Conservation (phyloP, 2,797 vertebrate genomes). For the Cynopterus sphinx region DNA sequence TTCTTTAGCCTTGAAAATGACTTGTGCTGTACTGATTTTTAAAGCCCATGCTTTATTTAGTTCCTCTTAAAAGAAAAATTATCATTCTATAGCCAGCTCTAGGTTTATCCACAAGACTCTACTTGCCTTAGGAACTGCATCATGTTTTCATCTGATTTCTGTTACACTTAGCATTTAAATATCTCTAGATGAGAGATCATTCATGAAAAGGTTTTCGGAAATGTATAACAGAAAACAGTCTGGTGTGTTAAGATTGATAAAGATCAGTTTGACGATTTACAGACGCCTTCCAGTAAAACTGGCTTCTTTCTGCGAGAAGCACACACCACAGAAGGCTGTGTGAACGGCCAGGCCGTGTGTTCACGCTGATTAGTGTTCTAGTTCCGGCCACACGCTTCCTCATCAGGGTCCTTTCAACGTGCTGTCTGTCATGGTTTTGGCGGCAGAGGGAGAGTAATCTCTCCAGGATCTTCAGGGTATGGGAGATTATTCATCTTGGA, state of each 20-base stretch:
- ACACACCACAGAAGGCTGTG: rapidly evolving
- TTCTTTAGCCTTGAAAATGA: slow-evolving; percentile 67
- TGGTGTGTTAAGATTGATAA: not conserved
- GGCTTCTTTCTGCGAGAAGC: rapidly evolving
- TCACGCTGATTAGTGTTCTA: rapidly evolving
- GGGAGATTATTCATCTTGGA: not conserved
- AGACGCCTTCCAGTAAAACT: not conserved
- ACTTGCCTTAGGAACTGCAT: not conserved
- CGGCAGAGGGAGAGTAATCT: not conserved
- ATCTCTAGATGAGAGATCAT: not conserved
- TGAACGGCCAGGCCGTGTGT: rapidly evolving
- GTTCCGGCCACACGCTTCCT: not conserved
- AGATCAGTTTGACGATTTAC: not conserved
- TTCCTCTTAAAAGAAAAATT: slow-evolving; percentile 44
- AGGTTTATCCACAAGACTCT: not conserved
- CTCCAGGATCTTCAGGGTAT: not conserved
- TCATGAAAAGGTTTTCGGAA: slow-evolving; percentile 24
- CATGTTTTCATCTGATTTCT: slow-evolving; percentile 46
- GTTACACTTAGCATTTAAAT: slow-evolving; percentile 16
- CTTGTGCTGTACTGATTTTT: not conserved
- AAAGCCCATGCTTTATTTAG: not conserved
- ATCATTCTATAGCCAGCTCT: not conserved
- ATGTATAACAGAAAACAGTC: not conserved
- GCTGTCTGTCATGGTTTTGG: not conserved
- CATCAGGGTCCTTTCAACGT: rapidly evolving